phyloP scores from a whole-genome alignment of 2,888 invertebrate species.

The Drosophila suboccidentalis region DNA sequence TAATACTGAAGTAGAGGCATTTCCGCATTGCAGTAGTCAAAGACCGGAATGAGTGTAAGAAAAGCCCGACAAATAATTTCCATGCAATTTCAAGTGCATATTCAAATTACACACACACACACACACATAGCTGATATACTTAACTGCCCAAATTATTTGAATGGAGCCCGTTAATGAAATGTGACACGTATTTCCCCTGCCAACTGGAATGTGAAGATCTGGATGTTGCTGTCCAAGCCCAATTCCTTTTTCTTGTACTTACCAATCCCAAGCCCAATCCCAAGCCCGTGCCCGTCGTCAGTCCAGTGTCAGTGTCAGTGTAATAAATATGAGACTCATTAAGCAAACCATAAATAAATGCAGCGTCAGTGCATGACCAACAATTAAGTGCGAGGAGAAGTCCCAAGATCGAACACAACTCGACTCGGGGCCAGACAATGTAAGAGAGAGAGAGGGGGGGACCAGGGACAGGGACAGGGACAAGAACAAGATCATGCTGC shows the following conservation, averaged over 20 bases:
- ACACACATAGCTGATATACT: conserved; percentile 35
- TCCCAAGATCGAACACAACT: conserved; percentile 39
- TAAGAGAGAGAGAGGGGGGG: background rate
- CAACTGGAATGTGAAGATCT: conserved; percentile 36
- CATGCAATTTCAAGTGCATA: conserved; percentile 76
- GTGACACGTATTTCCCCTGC: conserved; percentile 74
- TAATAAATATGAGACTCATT: conserved; percentile 80
- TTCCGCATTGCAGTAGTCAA: conserved; percentile 54
- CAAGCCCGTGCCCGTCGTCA: conserved; percentile 52
- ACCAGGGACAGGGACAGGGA: no score
- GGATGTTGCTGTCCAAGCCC: conserved; percentile 14
- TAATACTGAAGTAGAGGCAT: conserved; percentile 48
- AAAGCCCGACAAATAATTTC: conserved; percentile 66
- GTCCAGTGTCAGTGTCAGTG: conserved; percentile 58
- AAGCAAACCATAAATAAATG: conserved; percentile 83
- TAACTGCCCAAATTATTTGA: conserved; percentile 61
- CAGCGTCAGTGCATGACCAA: conserved; percentile 77
- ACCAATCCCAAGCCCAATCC: conserved; percentile 28
- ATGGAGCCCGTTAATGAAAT: conserved; percentile 73
- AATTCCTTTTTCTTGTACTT: conserved; percentile 14
- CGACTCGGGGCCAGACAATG: conserved; percentile 27
- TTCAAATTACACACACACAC: conserved; percentile 66
- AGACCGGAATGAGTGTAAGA: conserved; percentile 62
- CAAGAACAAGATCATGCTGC: conserved; percentile 45
- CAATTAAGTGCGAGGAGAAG: conserved; percentile 71